phyloP scores from a whole-genome alignment of 2,113 vertebrate species.

The Rafetus swinhoei region DNA sequence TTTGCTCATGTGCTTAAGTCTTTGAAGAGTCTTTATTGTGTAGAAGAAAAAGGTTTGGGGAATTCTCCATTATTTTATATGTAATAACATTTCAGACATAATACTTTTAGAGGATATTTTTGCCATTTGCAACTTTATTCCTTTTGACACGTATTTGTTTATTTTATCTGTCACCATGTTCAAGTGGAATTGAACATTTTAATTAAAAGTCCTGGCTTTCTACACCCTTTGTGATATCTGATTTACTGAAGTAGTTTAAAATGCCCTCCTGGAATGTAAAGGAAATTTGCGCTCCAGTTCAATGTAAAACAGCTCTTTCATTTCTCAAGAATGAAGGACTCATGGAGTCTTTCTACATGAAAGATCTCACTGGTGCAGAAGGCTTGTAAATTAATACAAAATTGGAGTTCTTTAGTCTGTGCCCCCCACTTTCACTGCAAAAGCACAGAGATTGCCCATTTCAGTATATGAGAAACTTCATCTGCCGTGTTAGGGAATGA shows the following conservation, averaged over 20 bases:
- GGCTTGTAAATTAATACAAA: accelerated
- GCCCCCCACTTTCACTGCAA: neutral
- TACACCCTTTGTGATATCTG: neutral
- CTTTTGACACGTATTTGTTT: neutral
- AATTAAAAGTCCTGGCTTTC: neutral
- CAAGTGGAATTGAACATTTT: neutral
- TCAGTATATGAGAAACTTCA: neutral
- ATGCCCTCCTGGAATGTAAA: neutral
- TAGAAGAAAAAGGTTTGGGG: neutral
- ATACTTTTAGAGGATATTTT: neutral
- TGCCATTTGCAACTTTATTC: neutral
- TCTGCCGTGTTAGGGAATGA: neutral
- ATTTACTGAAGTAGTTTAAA: slow-evolving; percentile 3
- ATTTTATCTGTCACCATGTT: neutral
- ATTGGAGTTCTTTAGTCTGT: neutral
- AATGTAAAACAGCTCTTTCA: neutral
- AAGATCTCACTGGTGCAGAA: neutral
- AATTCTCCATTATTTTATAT: neutral
- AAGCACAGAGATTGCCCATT: accelerated
- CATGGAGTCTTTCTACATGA: neutral
- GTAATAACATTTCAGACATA: neutral
- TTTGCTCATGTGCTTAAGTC: neutral
- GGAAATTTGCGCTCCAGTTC: neutral
- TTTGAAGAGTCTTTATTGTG: neutral
- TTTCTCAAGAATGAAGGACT: neutral